A percentile compares a stretch with the other conserved stretches of the same genome.
phyloP scores from a whole-genome alignment of 2,113 vertebrate species.

The Nicator chloris region DNA sequence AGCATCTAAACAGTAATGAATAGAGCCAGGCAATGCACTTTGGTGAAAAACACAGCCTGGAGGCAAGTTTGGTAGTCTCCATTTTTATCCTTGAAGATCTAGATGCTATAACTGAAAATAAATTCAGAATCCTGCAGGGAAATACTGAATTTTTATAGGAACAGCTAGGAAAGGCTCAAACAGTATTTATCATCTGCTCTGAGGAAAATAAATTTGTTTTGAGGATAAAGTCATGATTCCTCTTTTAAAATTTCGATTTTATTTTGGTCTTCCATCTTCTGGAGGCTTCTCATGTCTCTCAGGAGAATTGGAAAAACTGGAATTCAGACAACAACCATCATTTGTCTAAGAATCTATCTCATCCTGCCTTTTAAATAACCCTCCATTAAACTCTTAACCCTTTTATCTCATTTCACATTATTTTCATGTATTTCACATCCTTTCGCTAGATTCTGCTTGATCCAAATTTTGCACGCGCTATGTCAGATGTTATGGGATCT shows the following conservation, averaged over 20 bases:
- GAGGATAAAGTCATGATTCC: not conserved
- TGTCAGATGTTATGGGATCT: not conserved
- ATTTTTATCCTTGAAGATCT: not conserved
- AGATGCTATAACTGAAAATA: not conserved
- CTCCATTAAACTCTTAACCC: not conserved
- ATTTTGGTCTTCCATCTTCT: not conserved
- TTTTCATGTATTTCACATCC: not conserved
- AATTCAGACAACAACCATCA: not conserved
- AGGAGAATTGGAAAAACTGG: not conserved
- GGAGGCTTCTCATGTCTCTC: not conserved
- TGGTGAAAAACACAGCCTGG: not conserved
- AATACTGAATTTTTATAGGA: not conserved
- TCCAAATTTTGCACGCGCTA: accelerated
- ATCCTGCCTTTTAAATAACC: not conserved
- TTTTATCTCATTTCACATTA: not conserved
- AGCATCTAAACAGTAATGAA: not conserved
- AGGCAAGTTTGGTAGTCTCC: not conserved
- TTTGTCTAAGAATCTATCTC: not conserved
- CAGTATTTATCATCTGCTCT: not conserved
- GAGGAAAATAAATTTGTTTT: not conserved
- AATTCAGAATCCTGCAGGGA: not conserved
- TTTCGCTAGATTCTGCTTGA: not conserved
- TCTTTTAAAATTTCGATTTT: not conserved
- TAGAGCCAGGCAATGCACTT: not conserved
- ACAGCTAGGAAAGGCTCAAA: not conserved